Conservation (phyloP, 2,797 vertebrate species). For the Acanthornis magna region DNA sequence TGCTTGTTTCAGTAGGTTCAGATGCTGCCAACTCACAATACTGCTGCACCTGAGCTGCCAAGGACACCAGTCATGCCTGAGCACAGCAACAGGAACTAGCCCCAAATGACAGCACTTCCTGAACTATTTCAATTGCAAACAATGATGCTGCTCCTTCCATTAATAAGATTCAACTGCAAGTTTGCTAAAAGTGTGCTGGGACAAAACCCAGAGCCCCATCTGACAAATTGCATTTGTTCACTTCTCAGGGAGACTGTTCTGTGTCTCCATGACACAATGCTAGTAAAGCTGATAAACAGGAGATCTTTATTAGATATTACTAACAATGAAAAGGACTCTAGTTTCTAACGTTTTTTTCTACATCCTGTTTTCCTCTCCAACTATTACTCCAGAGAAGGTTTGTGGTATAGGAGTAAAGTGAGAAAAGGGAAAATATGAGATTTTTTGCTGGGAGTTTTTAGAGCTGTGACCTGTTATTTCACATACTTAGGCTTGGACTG, state of each 20-base stretch:
- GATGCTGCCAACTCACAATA: not conserved
- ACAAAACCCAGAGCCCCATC: not conserved
- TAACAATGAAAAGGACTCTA: not conserved
- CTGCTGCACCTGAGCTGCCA: not conserved
- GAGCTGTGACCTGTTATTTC: not conserved
- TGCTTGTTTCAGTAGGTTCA: not conserved
- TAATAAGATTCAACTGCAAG: not conserved
- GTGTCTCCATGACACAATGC: not conserved
- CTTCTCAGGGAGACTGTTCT: not conserved
- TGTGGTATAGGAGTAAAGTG: not conserved
- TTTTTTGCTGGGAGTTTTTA: not conserved
- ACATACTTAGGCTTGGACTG: not conserved
- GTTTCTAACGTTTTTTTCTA: not conserved
- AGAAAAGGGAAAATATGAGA: not conserved
- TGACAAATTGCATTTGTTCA: not conserved
- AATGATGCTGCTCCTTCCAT: not conserved
- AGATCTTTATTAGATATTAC: not conserved
- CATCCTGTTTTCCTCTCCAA: not conserved
- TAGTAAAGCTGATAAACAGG: not conserved
- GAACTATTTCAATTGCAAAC: not conserved
- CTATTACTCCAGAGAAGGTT: not conserved
- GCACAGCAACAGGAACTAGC: not conserved
- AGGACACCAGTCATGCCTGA: accelerated
- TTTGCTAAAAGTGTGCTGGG: not conserved
- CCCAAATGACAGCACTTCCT: not conserved